phyloP scores from a whole-genome alignment of 2,888 invertebrate species.

The Phania funesta region DNA sequence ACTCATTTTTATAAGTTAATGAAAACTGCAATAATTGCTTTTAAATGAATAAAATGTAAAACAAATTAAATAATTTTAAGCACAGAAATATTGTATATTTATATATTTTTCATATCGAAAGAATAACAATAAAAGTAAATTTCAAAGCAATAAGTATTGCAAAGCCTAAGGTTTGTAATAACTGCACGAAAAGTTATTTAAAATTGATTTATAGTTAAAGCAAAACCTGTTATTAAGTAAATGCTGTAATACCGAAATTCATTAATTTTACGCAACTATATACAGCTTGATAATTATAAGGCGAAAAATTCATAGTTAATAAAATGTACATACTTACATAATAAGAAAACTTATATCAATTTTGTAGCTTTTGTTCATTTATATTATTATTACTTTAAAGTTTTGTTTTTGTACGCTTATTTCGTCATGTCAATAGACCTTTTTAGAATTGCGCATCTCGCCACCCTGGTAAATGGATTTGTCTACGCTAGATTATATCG shows the following conservation, averaged over 20 bases:
- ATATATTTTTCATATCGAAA: constrained; percentile 43
- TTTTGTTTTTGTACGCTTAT: too few relatives aligned
- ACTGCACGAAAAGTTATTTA: constrained; percentile 3
- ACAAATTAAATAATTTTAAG: constrained; percentile 33
- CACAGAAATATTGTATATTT: constrained; percentile 26
- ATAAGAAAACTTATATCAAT: too few relatives aligned
- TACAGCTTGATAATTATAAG: constrained; percentile 5
- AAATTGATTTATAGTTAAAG: not conserved
- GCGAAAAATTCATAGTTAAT: not conserved
- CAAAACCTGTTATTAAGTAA: not conserved
- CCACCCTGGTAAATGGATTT: too few relatives aligned
- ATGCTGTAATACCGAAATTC: constrained; percentile 5
- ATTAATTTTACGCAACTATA: constrained; percentile 14
- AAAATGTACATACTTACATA: not conserved
- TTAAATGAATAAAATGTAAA: constrained; percentile 27
- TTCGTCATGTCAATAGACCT: too few relatives aligned
- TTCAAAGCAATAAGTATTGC: constrained; percentile 8
- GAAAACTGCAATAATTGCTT: constrained; percentile 39
- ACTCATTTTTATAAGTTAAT: constrained; percentile 19
- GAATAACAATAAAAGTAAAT: constrained; percentile 1
- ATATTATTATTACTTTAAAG: too few relatives aligned
- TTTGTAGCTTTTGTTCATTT: too few relatives aligned
- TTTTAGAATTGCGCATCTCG: too few relatives aligned
- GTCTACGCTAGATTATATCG: too few relatives aligned
- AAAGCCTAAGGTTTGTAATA: constrained; percentile 15